Evolutionary conservation across 2,888 invertebrate genomes (phyloP).

Genomic region (Scaptomyza parva): DNA sequence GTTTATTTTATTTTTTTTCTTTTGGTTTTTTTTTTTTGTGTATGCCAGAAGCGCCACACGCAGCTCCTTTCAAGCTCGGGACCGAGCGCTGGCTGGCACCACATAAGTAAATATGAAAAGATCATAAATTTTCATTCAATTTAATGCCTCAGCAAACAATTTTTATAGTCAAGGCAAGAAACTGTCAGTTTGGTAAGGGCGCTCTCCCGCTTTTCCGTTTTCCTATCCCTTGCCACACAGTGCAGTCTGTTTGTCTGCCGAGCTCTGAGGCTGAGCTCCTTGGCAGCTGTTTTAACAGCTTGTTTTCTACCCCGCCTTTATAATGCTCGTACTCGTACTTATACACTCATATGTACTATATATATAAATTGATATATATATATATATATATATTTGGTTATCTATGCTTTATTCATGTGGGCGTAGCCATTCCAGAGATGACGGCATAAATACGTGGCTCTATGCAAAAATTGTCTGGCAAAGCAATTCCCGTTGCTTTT

Average conservation of each 20-base stretch:
- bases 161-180: conserved; percentile 74
- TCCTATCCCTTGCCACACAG: conserved; percentile 1
- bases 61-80: conserved; percentile 56
- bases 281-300: conserved; percentile 67
- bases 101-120: conserved; percentile 82
- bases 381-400: conserved; percentile 9
- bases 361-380: neutral
- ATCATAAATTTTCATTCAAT: conserved; percentile 85
- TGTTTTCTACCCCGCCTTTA: conserved; percentile 56
- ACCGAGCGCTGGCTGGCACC: conserved; percentile 21
- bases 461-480: conserved; percentile 35
- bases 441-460: conserved; percentile 38
- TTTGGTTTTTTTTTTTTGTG: neutral
- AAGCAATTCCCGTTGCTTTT: neutral
- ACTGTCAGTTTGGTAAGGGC: conserved; percentile 50
- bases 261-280: conserved; percentile 21
- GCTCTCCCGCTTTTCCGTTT: neutral
- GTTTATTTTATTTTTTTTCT: conserved; percentile 1
- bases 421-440: conserved; percentile 36
- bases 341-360: neutral
- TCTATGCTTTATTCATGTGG: conserved; percentile 42
- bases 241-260: conserved; percentile 22
- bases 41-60: conserved; percentile 44
- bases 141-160: conserved; percentile 85
- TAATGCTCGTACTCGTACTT: conserved; percentile 34